phyloP scores from a whole-genome alignment of 2,797 vertebrate species.

The Varecia variegata region DNA sequence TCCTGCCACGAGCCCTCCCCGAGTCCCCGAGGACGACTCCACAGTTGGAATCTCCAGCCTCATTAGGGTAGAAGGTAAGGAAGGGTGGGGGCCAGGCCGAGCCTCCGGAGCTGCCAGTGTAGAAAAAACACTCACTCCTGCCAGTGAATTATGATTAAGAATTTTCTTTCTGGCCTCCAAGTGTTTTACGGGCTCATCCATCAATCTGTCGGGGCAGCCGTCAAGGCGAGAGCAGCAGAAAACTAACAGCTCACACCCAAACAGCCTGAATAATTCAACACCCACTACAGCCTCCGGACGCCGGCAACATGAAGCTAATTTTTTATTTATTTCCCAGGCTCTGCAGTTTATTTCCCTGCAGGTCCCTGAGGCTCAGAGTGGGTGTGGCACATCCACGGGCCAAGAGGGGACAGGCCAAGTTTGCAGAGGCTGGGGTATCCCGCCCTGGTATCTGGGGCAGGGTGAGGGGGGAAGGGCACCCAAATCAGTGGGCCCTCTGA shows the following conservation, averaged over 20 bases:
- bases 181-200: conserved; percentile 71
- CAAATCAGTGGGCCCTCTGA: neutral
- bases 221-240: conserved; percentile 56
- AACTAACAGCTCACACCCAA: conserved; percentile 72
- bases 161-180: conserved; percentile 66
- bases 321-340: conserved; percentile 46
- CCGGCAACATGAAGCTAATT: neutral
- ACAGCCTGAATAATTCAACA: conserved; percentile 73
- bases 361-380: neutral
- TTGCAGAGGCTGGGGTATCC: neutral
- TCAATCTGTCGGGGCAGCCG: conserved; percentile 65
- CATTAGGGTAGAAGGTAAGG: neutral
- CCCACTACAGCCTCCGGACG: conserved; percentile 1
- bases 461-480: neutral
- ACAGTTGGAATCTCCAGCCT: neutral
- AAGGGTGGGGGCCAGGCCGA: neutral
- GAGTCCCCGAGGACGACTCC: neutral
- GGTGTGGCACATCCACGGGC: neutral
- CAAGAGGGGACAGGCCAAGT: neutral
- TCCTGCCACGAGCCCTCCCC: neutral
- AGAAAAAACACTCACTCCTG: neutral
- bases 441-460: neutral
- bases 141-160: conserved; percentile 70
- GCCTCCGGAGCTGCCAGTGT: neutral
- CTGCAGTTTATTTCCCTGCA: neutral